phyloP scores from a whole-genome alignment of 1,140 invertebrate genomes.

The Glossosoma conforme region DNA sequence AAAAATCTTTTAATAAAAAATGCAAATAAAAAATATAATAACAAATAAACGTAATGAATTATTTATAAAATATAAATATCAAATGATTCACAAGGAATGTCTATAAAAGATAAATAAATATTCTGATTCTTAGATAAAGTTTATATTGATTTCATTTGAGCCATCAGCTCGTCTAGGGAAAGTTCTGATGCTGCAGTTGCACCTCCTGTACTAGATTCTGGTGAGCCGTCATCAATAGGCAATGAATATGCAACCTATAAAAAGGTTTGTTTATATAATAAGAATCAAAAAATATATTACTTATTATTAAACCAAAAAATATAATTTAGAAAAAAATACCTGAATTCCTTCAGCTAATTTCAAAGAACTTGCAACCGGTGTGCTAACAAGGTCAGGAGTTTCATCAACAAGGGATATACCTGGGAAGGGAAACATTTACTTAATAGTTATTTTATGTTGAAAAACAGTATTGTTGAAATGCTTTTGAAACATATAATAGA shows the following conservation, averaged over 20 bases:
- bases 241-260: constrained; percentile 43
- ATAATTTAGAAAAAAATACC: constrained; percentile 31
- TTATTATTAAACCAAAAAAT: background rate
- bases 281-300: background rate
- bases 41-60: background rate
- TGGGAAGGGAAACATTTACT: constrained; percentile 36
- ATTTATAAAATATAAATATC: background rate
- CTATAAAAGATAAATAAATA: too few species aligned
- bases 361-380: too few species aligned
- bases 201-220: constrained; percentile 43
- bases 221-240: constrained; percentile 40
- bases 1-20: too few species aligned
- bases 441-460: too few species aligned
- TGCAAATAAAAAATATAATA: too few species aligned
- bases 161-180: constrained; percentile 81
- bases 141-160: constrained; percentile 81
- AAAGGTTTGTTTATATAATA: background rate
- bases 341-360: constrained; percentile 58
- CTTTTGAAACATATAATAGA: too few species aligned
- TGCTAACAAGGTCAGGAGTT: too few species aligned
- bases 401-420: constrained; percentile 70
- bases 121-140: constrained; percentile 18
- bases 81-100: background rate
- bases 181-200: constrained; percentile 45
- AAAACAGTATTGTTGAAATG: too few species aligned